A percentile compares a stretch with the other conserved stretches of the same genome.
Evolutionary conservation across 2,888 invertebrate genomes (phyloP).

Genomic region (Eilema griseolum): DNA sequence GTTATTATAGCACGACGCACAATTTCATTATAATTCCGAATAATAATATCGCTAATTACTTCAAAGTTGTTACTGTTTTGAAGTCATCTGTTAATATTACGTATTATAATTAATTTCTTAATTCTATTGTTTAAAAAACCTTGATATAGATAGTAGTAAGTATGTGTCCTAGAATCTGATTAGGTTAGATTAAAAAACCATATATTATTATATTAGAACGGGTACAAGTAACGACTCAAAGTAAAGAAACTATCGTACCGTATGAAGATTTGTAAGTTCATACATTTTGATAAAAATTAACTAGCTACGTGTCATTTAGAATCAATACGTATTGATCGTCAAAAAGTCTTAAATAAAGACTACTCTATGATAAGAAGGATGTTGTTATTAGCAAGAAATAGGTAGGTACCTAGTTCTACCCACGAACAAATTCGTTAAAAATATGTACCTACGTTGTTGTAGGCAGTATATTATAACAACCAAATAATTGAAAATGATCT

Average conservation of each 20-base stretch:
- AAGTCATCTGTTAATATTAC: not conserved
- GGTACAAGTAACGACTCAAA: no score
- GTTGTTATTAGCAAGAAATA: not conserved
- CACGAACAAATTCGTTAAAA: constrained; percentile 25
- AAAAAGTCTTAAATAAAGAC: not conserved
- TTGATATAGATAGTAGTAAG: not conserved
- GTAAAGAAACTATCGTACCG: no score
- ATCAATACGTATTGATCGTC: not conserved
- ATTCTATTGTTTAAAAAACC: not conserved
- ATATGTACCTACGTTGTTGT: constrained; percentile 1
- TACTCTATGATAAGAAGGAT: not conserved
- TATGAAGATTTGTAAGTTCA: not conserved
- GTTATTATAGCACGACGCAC: constrained; percentile 3
- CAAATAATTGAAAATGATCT: constrained; percentile 46
- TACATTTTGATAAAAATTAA: not conserved
- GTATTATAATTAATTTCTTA: not conserved
- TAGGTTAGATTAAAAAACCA: not conserved
- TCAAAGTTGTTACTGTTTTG: not conserved
- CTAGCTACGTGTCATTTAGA: not conserved
- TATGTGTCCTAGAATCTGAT: not conserved
- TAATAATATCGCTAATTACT: constrained; percentile 2
- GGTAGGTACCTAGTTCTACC: constrained; percentile 17
- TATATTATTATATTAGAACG: no score
- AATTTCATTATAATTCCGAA: constrained; percentile 2
- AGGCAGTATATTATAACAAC: constrained; percentile 20